Conservation (phyloP, 2,797 vertebrate species). For the Thalassophryne amazonica region DNA sequence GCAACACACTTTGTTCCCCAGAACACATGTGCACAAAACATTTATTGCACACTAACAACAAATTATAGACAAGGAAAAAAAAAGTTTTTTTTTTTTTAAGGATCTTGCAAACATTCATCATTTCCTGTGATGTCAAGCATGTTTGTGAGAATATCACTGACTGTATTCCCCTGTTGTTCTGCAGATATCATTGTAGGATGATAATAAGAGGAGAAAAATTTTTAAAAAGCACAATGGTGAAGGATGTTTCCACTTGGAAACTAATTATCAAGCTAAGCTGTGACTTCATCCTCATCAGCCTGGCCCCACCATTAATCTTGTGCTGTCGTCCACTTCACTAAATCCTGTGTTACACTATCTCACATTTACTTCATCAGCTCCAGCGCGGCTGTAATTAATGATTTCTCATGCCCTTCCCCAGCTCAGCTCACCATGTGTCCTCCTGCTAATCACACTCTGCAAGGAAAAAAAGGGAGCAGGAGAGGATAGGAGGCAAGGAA, state of each 20-base stretch:
- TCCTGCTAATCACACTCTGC: slow-evolving; percentile 79
- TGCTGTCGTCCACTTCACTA: slow-evolving; percentile 86
- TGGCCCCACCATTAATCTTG: slow-evolving; percentile 84
- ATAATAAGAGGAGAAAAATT: slow-evolving; percentile 72
- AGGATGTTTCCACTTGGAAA: slow-evolving; percentile 80
- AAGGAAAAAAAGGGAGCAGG: slow-evolving; percentile 47
- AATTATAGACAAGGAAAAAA: slow-evolving; percentile 4
- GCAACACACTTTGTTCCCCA: no score
- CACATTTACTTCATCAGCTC: slow-evolving; percentile 85
- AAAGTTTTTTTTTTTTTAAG: no score
- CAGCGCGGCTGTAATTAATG: slow-evolving; percentile 83
- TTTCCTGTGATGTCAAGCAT: slow-evolving; percentile 13
- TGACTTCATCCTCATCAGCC: slow-evolving; percentile 82
- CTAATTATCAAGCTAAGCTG: slow-evolving; percentile 86
- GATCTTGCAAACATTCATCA: background rate
- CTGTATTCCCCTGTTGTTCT: slow-evolving; percentile 30
- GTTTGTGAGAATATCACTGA: slow-evolving; percentile 25
- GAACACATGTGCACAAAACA: no score
- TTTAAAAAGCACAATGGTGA: slow-evolving; percentile 79
- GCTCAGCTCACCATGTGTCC: slow-evolving; percentile 79
- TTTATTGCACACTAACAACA: background rate
- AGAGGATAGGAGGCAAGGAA: slow-evolving; percentile 9
- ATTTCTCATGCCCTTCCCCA: slow-evolving; percentile 75
- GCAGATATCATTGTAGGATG: slow-evolving; percentile 53
- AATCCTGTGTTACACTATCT: slow-evolving; percentile 85